These are phyloP conservation scores for Nylanderia fulva DNA, from an alignment of 1,140 invertebrate genomes.

Conservation along the genomic window DNA sequence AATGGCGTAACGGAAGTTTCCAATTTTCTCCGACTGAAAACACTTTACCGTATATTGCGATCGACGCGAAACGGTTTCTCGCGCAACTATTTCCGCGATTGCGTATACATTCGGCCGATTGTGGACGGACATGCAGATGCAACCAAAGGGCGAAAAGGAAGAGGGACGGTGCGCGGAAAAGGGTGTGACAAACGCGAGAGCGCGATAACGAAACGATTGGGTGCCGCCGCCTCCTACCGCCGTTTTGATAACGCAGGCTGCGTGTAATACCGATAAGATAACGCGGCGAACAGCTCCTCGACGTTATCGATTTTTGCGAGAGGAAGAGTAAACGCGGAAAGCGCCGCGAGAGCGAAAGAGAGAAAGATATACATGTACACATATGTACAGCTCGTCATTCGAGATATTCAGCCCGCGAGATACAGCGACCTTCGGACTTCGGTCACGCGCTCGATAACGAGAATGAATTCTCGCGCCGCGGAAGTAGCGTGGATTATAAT, in stretches of 20 bases:
- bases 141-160: background rate
- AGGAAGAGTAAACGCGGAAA: slow-evolving; percentile 12
- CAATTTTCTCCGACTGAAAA: background rate
- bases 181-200: slow-evolving; percentile 26
- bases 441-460: slow-evolving; percentile 64
- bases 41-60: background rate
- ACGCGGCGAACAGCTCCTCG: background rate
- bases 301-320: slow-evolving; percentile 61
- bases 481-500: slow-evolving; percentile 50
- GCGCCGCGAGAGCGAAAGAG: background rate
- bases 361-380: background rate
- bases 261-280: slow-evolving; percentile 63
- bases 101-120: slow-evolving; percentile 22
- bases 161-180: background rate
- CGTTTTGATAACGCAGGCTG: slow-evolving; percentile 58
- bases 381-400: slow-evolving; percentile 1
- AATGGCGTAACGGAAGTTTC: background rate
- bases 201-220: slow-evolving; percentile 43
- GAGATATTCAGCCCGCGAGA: slow-evolving; percentile 38
- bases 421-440: slow-evolving; percentile 66
- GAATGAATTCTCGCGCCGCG: slow-evolving; percentile 44
- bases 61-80: background rate
- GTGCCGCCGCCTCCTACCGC: slow-evolving; percentile 12
- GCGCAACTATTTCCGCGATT: slow-evolving; percentile 25
- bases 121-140: background rate